Evolutionary conservation across 1,140 invertebrate species (phyloP), one percentile per base, ranked within the genome.

Genomic region (Drosophila setifemur): DNA sequence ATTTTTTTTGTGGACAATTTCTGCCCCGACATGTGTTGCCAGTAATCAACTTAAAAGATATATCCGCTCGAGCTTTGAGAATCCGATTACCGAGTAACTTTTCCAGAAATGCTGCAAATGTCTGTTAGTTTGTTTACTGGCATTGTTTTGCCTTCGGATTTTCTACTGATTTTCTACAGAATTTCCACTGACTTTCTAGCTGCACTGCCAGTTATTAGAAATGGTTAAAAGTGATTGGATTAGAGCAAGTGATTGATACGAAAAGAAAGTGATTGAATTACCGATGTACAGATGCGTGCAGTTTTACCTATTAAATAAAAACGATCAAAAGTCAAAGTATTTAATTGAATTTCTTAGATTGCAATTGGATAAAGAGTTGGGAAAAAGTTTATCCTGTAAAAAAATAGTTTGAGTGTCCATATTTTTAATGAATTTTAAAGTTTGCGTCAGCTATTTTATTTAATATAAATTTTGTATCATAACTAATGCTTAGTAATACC

Each of bases 11-110:
- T 12, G 47, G 9, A 14, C n/a, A n/a, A 18, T 52, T 53, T 7
- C 23, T 57, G 47, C 14, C 45, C 21, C 11, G 31, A 50, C n/a
- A n/a, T n/a, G n/a, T n/a, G n/a, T n/a, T 14, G n/a, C n/a, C 7
- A 33, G 57, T 57, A 61, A 61, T 61, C 57, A 61, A 61, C 57
- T 58, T 61, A 61, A 58, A 40, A 58, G 26, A 61, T 44, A 61
- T 58, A 25, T 25, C 5, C 19, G n/a, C 2, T 8, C 26, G 26
- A 33, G 37, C 37, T 14, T 37, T 33, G 26, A 14, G 26, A 61
- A 61, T 58, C 53, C 19, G 53, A 58, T 60, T 60, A 55, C 25
- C 39, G 16, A 29, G 28, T 14, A 6, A 12, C 14, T 42, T 42
- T 60, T 60, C 12, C 25, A 40, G 7, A n/a, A 60, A 14, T 14